phyloP scores from a whole-genome alignment of 53 echinoderm and acorn worm genomes.

The Antedon mediterranea region DNA sequence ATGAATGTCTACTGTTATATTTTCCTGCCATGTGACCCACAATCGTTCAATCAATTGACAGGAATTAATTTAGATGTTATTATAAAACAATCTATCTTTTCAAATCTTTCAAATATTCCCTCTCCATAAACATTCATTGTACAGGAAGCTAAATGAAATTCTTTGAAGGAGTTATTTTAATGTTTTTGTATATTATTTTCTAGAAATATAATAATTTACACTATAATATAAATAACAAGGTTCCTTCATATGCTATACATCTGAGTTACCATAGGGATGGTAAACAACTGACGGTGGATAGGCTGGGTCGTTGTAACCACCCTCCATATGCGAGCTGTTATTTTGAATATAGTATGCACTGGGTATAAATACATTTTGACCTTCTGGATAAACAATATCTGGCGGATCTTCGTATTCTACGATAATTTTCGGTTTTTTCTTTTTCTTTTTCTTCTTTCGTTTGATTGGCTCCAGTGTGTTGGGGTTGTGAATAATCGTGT shows the following conservation, averaged over 20 bases:
- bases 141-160: too few relatives aligned
- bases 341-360: neutral
- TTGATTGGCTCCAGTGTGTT: slow-evolving; percentile 3
- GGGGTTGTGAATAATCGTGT: neutral
- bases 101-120: too few relatives aligned
- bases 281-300: neutral
- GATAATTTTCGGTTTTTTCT: slow-evolving; percentile 1
- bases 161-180: too few relatives aligned
- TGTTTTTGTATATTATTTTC: too few relatives aligned
- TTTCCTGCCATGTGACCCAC: too few relatives aligned
- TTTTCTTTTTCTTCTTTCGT: slow-evolving; percentile 39
- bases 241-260: neutral
- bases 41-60: too few relatives aligned
- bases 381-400: slow-evolving; percentile 1
- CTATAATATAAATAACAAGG: too few relatives aligned
- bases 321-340: neutral
- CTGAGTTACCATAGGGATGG: neutral
- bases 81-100: too few relatives aligned
- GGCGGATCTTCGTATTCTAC: slow-evolving; percentile 14
- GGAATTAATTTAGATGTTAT: too few relatives aligned
- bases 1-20: too few relatives aligned
- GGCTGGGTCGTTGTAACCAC: neutral
- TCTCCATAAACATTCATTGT: too few relatives aligned
- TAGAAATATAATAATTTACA: too few relatives aligned
- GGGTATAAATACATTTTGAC: neutral